Conservation (phyloP, 2,797 vertebrate species). For the Acanthiza pusilla region DNA sequence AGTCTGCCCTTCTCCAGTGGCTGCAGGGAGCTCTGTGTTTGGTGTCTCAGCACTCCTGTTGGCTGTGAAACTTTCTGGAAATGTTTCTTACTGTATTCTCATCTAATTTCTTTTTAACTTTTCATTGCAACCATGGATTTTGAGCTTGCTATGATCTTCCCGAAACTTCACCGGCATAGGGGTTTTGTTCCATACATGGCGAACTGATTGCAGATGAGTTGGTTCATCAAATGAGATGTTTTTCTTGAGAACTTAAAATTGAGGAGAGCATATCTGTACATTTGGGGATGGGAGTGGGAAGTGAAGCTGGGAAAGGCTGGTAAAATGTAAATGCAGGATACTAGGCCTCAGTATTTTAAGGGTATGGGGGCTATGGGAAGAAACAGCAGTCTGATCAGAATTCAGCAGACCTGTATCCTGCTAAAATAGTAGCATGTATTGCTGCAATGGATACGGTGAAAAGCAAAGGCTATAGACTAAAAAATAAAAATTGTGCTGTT, state of each 20-base stretch:
- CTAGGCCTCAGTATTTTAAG: not conserved
- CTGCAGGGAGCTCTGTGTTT: not conserved
- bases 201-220: not conserved
- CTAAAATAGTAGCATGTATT: not conserved
- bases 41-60: not conserved
- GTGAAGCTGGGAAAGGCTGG: not conserved
- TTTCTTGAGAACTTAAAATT: not conserved
- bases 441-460: not conserved
- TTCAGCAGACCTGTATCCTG: not conserved
- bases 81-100: not conserved
- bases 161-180: not conserved
- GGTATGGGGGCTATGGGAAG: not conserved
- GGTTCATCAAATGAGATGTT: not conserved
- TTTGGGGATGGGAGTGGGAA: not conserved
- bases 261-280: not conserved
- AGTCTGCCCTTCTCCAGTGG: not conserved
- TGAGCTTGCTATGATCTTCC: not conserved
- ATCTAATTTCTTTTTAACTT: not conserved
- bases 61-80: not conserved
- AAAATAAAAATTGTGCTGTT: not conserved
- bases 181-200: not conserved
- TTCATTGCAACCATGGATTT: not conserved
- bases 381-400: not conserved
- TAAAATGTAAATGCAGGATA: not conserved
- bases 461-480: not conserved